Conservation (phyloP, 2,113 vertebrate species). For the Chaetodon trifascialis region DNA sequence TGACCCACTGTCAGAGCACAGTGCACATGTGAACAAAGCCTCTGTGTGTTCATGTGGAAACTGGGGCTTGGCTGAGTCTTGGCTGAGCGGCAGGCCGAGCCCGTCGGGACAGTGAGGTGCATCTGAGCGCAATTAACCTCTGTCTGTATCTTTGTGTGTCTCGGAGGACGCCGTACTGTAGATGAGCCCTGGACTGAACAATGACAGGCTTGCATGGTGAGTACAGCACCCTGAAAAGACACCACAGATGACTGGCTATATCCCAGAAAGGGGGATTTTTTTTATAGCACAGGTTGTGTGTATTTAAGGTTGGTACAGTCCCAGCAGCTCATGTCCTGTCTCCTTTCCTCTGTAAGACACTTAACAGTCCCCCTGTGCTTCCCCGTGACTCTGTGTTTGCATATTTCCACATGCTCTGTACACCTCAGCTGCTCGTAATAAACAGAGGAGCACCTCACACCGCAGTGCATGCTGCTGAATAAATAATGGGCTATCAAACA, state of each 20-base stretch:
- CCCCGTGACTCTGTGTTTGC: conserved; percentile 1
- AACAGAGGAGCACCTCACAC: conserved; percentile 36
- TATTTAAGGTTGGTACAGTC: neutral
- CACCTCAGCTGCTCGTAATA: conserved; percentile 48
- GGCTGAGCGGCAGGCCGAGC: conserved; percentile 33
- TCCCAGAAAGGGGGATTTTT: neutral
- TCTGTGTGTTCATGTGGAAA: conserved; percentile 29
- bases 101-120: conserved; percentile 34
- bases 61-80: conserved; percentile 25
- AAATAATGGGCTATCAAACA: conserved; percentile 67
- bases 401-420: conserved; percentile 28
- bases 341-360: neutral
- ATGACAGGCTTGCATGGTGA: conserved; percentile 26
- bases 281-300: neutral
- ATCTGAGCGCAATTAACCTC: conserved; percentile 70
- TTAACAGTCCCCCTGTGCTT: neutral
- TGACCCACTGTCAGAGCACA: conserved; percentile 22
- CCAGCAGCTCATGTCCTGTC: neutral
- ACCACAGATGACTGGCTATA: neutral
- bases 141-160: conserved; percentile 54
- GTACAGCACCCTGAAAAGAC: conserved; percentile 33
- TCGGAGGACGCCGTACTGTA: conserved; percentile 13
- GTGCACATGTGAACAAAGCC: conserved; percentile 19
- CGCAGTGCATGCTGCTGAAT: conserved; percentile 61
- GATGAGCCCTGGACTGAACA: conserved; percentile 44